These are phyloP conservation scores for Anniella stebbinsi DNA, from an alignment of 2,797 vertebrate genomes.

Conservation along the genomic window DNA sequence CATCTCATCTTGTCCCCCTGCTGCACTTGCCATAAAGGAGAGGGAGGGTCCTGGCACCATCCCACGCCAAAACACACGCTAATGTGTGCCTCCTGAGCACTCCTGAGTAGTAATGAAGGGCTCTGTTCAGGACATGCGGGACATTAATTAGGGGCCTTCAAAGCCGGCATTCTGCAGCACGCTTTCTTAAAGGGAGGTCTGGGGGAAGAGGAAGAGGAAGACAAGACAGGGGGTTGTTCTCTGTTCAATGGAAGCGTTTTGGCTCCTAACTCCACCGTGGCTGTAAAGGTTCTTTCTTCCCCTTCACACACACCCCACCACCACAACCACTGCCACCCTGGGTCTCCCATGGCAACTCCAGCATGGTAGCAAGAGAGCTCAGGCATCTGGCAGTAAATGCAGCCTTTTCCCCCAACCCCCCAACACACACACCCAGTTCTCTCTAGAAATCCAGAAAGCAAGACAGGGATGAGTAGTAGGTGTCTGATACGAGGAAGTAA, in stretches of 20 bases:
- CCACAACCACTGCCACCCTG: not conserved
- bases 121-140: constrained; percentile 71
- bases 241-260: constrained; percentile 69
- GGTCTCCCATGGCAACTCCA: constrained; percentile 77
- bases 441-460: constrained; percentile 37
- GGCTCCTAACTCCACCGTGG: constrained; percentile 51
- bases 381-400: constrained; percentile 62
- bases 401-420: not conserved
- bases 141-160: constrained; percentile 76
- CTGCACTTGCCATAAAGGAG: not conserved
- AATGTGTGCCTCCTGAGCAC: constrained; percentile 61
- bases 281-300: constrained; percentile 70
- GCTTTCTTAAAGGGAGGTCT: constrained; percentile 66
- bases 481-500: not conserved
- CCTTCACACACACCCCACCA: not conserved
- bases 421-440: not conserved
- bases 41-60: constrained; percentile 36
- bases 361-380: constrained; percentile 65
- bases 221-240: constrained; percentile 71
- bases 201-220: constrained; percentile 65
- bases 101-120: constrained; percentile 72
- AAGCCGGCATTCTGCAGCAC: constrained; percentile 63
- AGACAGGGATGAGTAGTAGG: not conserved
- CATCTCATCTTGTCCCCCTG: constrained; percentile 7
- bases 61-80: constrained; percentile 65